A percentile compares a stretch with the other conserved stretches of the same genome.
These are phyloP conservation scores for Napeogenes inachia DNA, from an alignment of 2,888 invertebrate species.

Conservation along the genomic window DNA sequence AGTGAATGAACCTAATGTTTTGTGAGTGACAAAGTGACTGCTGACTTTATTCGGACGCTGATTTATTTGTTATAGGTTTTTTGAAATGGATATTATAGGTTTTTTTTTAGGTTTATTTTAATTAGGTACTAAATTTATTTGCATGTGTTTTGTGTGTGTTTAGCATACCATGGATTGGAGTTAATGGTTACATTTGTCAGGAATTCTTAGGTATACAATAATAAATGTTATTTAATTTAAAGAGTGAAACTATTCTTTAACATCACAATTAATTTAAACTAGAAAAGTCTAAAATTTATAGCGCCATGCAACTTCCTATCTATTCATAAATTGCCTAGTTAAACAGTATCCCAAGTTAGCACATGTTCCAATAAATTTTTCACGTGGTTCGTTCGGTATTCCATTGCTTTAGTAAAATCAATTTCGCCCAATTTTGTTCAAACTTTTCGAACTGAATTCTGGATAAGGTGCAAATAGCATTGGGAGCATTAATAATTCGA, in stretches of 20 bases:
- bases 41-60: constrained; percentile 25
- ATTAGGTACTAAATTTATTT: no score
- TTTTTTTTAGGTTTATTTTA: no score
- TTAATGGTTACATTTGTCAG: no score
- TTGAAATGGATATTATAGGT: neutral
- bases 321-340: neutral
- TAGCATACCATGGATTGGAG: no score
- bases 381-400: constrained; percentile 28
- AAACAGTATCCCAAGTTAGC: neutral
- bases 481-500: constrained; percentile 48
- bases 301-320: no score
- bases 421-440: constrained; percentile 30
- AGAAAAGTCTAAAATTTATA: no score
- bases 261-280: no score
- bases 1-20: constrained; percentile 29
- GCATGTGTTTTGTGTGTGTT: no score
- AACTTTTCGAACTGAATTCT: constrained; percentile 32
- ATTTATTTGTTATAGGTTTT: constrained; percentile 14
- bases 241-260: no score
- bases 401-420: constrained; percentile 30
- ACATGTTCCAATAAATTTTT: constrained; percentile 8
- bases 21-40: constrained; percentile 26
- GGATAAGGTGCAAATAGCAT: constrained; percentile 38
- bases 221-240: no score
- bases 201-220: no score